Evolutionary conservation across 1,140 invertebrate species (phyloP).

Genomic region (Coelopa frigida): DNA sequence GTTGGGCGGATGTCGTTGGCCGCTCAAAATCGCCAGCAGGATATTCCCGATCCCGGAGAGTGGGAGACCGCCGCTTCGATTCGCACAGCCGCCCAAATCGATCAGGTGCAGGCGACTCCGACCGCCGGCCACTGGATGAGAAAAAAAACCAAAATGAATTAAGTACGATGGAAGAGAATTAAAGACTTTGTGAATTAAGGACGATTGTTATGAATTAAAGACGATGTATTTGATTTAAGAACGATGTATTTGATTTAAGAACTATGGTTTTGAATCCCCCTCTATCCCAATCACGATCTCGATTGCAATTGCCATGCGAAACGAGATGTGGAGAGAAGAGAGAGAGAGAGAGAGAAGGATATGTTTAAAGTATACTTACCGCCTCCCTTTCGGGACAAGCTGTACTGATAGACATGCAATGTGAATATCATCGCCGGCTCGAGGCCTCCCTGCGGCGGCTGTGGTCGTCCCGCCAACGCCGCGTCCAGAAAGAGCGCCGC

Average conservation of each 20-base stretch:
- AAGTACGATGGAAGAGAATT: too few relatives aligned
- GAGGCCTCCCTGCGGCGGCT: conserved; percentile 64
- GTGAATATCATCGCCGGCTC: conserved; percentile 90
- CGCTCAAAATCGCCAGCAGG: conserved; percentile 88
- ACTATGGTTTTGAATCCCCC: too few relatives aligned
- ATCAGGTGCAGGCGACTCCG: conserved; percentile 87
- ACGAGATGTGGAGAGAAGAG: background rate
- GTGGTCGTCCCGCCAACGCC: conserved; percentile 68
- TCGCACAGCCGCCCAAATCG: conserved; percentile 82
- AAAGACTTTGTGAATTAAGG: too few relatives aligned
- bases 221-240: too few relatives aligned
- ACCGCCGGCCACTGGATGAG: conserved; percentile 80
- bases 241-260: too few relatives aligned
- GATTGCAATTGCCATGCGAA: too few relatives aligned
- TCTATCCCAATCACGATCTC: too few relatives aligned
- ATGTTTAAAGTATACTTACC: conserved; percentile 58
- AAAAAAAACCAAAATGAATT: conserved; percentile 4
- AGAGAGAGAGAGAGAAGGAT: background rate
- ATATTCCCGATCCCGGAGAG: conserved; percentile 92
- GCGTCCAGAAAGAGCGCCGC: conserved; percentile 90
- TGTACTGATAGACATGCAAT: conserved; percentile 92
- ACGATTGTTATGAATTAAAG: too few relatives aligned
- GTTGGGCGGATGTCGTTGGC: conserved; percentile 89
- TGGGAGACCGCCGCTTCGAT: conserved; percentile 75
- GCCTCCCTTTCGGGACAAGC: conserved; percentile 80